These are phyloP conservation scores for Drepana falcataria DNA, from an alignment of 2,888 invertebrate genomes.

Conservation along the genomic window DNA sequence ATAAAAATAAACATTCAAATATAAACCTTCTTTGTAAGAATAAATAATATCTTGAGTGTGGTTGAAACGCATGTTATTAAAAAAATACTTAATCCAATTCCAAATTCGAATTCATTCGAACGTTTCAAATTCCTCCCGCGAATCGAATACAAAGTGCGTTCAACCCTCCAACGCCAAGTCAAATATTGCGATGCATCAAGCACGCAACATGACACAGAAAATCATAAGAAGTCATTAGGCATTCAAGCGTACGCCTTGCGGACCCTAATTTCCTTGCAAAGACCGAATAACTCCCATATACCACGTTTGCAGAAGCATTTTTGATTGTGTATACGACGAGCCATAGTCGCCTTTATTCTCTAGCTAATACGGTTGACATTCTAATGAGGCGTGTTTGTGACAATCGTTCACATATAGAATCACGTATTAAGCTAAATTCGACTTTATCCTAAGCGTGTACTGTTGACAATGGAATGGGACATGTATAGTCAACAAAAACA, in stretches of 20 bases:
- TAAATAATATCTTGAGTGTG: no score
- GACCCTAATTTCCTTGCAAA: constrained; percentile 62
- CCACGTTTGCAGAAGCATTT: constrained; percentile 58
- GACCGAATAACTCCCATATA: constrained; percentile 56
- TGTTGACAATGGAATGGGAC: constrained; percentile 23
- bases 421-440: constrained; percentile 15
- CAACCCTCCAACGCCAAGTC: constrained; percentile 48
- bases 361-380: constrained; percentile 23
- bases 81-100: constrained; percentile 25
- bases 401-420: constrained; percentile 63
- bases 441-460: constrained; percentile 8
- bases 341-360: constrained; percentile 18
- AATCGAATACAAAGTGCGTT: constrained; percentile 35
- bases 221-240: constrained; percentile 77
- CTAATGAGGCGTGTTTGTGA: constrained; percentile 25
- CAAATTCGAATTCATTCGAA: constrained; percentile 16
- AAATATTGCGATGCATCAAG: constrained; percentile 57
- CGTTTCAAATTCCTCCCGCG: constrained; percentile 7
- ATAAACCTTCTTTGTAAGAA: no score
- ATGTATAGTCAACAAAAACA: constrained; percentile 63
- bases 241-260: constrained; percentile 53
- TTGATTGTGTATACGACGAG: constrained; percentile 21
- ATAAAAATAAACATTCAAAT: no score
- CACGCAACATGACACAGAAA: constrained; percentile 68
- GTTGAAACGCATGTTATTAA: constrained; percentile 11